Evolutionary conservation across 1,140 invertebrate species (phyloP), one percentile per base, ranked within the genome.

Genomic region (Octopus sinensis): DNA sequence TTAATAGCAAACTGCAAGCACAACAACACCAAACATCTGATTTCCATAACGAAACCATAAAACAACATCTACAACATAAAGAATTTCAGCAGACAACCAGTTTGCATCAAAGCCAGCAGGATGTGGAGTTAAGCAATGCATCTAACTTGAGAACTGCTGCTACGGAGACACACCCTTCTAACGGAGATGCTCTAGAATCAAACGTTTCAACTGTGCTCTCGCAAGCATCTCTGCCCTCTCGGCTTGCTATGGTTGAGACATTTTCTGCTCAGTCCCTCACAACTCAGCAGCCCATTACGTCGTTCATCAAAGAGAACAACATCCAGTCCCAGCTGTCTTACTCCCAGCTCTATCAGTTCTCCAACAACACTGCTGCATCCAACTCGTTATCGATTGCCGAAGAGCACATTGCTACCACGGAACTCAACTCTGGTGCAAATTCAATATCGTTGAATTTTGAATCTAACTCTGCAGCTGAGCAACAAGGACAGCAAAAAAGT

Each of bases 21-120:
- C 75, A 76, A 43, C 76, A 77, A 51, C 13, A 51, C 43, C 6
- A 17, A 13, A 23, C 13, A 13, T 73, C 68, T 17, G 76, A 77
- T 77, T 77, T 52, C 52, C 76, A 77, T 51, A 52, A n/a, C 13
- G 76, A 77, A 53, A n/a, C 12, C 62, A 68, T 68, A 12, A 68
- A 68, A n/a, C 62, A 68, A 12, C 12, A 12, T 68, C n/a, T 68
- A 1, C 62, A 68, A 13, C 62, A 68, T 13, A n/a, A 68, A 68
- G 17, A 77, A 6, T 77, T 77, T 77, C 76, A 77, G 43, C 76
- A 51, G 7, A 43, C 17, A 6, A 51, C 30, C 13, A 5, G 23
- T 5, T 51, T 43, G 17, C 76, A 77, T 43, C 76, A 77, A 77
- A 77, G 23, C 5, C 76, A 77, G 52, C 52, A n/a, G 43, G 52